phyloP scores from a whole-genome alignment of 2,113 vertebrate genomes.

The Naja naja region DNA sequence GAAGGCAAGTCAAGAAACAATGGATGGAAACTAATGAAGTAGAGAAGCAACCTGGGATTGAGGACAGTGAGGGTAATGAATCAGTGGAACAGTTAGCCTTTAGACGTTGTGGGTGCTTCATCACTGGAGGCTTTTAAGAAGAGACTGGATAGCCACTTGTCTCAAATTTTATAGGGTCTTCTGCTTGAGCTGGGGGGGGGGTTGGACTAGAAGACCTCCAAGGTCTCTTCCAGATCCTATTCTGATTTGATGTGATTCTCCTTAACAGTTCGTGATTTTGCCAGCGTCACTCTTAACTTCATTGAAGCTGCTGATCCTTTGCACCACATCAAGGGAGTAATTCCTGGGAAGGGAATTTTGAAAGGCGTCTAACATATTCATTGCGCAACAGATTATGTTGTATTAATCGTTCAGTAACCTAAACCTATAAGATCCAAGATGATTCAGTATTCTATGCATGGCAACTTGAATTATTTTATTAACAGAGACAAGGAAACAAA shows the following conservation, averaged over 20 bases:
- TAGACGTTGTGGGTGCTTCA: neutral
- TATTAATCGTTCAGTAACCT: neutral
- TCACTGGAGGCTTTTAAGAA: neutral
- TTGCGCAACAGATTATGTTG: neutral
- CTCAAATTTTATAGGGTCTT: neutral
- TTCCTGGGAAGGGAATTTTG: neutral
- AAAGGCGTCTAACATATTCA: neutral
- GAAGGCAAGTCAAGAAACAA: neutral
- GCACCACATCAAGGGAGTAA: neutral
- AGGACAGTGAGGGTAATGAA: neutral
- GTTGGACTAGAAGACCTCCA: too few species aligned
- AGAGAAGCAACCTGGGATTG: neutral
- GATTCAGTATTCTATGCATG: neutral
- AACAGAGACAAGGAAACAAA: neutral
- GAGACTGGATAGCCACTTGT: neutral
- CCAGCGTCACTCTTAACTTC: neutral
- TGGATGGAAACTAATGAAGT: neutral
- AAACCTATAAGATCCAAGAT: neutral
- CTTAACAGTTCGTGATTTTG: neutral
- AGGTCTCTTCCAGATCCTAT: neutral
- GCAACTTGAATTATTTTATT: neutral
- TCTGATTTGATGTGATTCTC: neutral
- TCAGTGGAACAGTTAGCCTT: neutral
- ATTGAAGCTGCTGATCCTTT: neutral
- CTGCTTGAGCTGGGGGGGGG: neutral